Conservation (phyloP, 2,113 vertebrate species). For the Hippotragus niger region DNA sequence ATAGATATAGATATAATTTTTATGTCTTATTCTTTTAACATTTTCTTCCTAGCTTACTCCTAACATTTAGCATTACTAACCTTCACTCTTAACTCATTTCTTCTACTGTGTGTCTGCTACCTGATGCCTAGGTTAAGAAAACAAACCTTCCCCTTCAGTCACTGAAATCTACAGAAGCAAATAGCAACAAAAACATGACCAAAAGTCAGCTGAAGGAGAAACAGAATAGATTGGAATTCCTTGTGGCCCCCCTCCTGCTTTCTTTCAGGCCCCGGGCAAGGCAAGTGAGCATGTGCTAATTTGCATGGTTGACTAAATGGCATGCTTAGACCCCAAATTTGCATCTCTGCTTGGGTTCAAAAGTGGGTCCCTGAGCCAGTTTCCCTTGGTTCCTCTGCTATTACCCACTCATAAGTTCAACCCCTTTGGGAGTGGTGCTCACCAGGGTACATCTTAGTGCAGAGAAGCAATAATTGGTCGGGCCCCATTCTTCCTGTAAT, state of each 20-base stretch:
- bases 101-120: neutral
- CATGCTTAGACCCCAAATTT: constrained; percentile 69
- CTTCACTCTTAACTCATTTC: neutral
- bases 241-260: constrained; percentile 50
- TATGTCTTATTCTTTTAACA: neutral
- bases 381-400: constrained; percentile 29
- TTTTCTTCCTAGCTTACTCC: neutral
- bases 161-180: constrained; percentile 8
- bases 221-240: constrained; percentile 58
- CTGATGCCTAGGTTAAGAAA: constrained; percentile 43
- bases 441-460: constrained; percentile 17
- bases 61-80: neutral
- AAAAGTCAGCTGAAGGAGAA: constrained; percentile 73
- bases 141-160: constrained; percentile 38
- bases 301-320: constrained; percentile 73
- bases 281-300: constrained; percentile 65
- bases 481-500: neutral
- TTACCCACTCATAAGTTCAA: constrained; percentile 38
- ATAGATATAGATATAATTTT: neutral
- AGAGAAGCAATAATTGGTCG: constrained; percentile 3
- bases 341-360: constrained; percentile 57
- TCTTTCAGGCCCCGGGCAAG: constrained; percentile 53
- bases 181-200: constrained; percentile 41
- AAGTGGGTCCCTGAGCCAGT: constrained; percentile 36
- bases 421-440: constrained; percentile 11